Base-by-base conservation (phyloP, 2,888 invertebrate species). In the Erpobdella octoculata region DNA sequence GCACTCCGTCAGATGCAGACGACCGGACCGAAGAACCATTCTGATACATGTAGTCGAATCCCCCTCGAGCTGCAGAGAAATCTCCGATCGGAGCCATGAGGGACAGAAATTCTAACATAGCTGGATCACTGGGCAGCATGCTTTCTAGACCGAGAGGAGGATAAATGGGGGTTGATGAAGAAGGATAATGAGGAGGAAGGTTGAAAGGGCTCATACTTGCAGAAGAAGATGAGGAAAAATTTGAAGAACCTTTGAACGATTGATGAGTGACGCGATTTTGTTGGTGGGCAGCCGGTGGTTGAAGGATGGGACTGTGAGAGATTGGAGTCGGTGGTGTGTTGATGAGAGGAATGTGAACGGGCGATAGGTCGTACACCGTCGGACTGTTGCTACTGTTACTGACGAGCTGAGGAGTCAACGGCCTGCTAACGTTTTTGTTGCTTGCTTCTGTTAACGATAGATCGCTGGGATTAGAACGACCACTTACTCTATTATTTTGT, bases 151-250 rank as follows among this genome's bases (percentile, higher is more conserved):
- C 62, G 5, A 62, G 62, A 9, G 62, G 33, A 35, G 62, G 62
- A 35, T 33, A 62, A 9, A 62, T 62, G 5, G 62, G 35, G 1
- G 62, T n/a, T 35, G 62, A 28, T 6, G 62, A 33, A 2, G 62
- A 62, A 62, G 62, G 25, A 35, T 62, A 62, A 9, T 28, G n/a
- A 35, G 62, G 21, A 53, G 28, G 21, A 9, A 62, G 35, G 31
- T 62, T 62, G 62, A 62, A 62, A 35, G 62, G 62, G 33, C 62
- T 62, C 31, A 35, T 62, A 33, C 31, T 62, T 41, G 46, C n/a
- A 12, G 62, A 62, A n/a, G 62, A 62, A 8, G 62, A n/a, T 12
- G 62, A 62, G 33, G 62, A 62, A 62, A 62, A 62, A 6, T 62
- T 62, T 31, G 62, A 62, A 33, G 62, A 2, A n/a, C n/a, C 12